Conservation (phyloP, 1,140 invertebrate species). For the Caenorhabditis inopinata region DNA sequence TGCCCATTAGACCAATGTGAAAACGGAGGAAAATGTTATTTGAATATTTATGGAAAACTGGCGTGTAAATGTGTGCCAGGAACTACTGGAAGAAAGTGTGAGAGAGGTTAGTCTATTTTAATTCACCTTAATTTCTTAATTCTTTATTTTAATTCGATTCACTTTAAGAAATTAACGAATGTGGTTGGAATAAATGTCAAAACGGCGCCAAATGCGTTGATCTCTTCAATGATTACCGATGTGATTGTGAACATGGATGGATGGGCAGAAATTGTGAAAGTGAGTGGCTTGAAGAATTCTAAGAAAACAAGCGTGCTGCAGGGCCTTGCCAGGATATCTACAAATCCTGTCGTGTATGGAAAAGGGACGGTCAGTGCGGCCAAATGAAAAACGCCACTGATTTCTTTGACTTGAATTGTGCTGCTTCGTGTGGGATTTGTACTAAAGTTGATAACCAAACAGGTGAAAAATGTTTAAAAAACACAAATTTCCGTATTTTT, state of each 20-base stretch:
- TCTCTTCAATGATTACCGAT: conserved; percentile 47
- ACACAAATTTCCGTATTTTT: neutral
- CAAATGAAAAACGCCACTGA: conserved; percentile 34
- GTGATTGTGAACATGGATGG: conserved; percentile 46
- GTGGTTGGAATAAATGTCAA: conserved; percentile 34
- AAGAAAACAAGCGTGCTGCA: neutral
- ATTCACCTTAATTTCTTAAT: neutral
- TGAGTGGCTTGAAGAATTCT: neutral
- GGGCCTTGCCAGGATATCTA: conserved; percentile 53
- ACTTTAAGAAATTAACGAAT: conserved; percentile 46
- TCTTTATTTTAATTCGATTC: too few relatives aligned
- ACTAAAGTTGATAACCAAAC: neutral
- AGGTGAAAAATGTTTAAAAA: neutral
- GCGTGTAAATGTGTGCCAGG: conserved; percentile 42
- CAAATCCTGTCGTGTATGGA: conserved; percentile 47
- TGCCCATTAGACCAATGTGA: conserved; percentile 42
- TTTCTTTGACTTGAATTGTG: conserved; percentile 52
- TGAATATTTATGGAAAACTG: conserved; percentile 39
- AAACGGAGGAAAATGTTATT: conserved; percentile 37
- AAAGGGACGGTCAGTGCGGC: conserved; percentile 50
- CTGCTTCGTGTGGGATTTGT: conserved; percentile 43
- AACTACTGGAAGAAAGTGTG: conserved; percentile 39
- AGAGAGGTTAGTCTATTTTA: conserved; percentile 17
- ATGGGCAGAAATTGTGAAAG: conserved; percentile 51
- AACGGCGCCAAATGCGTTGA: conserved; percentile 49